A percentile compares a stretch with the other conserved stretches of the same genome.
These are phyloP conservation scores for Metallyticus violacea DNA, from an alignment of 2,888 invertebrate genomes.

Conservation along the genomic window DNA sequence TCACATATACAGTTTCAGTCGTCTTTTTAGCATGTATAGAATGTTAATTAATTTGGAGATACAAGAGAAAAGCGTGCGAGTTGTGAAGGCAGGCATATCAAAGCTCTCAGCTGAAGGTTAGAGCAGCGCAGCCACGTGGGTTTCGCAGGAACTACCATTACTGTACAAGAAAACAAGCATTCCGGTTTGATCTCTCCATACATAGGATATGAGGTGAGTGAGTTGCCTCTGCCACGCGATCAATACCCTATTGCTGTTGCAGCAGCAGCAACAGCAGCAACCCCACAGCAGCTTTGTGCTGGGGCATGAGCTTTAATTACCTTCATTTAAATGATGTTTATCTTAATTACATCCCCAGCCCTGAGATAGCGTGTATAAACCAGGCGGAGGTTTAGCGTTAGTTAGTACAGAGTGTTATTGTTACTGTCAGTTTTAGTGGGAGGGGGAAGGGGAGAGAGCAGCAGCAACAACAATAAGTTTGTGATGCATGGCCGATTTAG, in stretches of 20 bases:
- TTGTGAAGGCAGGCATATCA: too few species aligned
- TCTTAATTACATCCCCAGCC: slow-evolving; percentile 34
- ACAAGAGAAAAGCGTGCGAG: too few species aligned
- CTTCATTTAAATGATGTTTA: slow-evolving; percentile 36
- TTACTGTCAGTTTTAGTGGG: slow-evolving; percentile 32
- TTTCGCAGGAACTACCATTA: too few species aligned
- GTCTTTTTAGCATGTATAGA: too few species aligned
- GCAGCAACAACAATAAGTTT: slow-evolving; percentile 29
- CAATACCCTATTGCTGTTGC: slow-evolving; percentile 16
- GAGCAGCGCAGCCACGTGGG: too few species aligned
- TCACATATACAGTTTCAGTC: too few species aligned
- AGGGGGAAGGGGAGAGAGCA: neutral
- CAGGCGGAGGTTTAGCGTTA: slow-evolving; percentile 19
- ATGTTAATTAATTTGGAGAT: too few species aligned
- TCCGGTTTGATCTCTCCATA: slow-evolving; percentile 3
- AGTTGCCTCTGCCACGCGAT: slow-evolving; percentile 13
- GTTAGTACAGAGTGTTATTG: slow-evolving; percentile 28
- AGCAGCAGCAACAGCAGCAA: neutral
- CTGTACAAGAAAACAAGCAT: too few species aligned
- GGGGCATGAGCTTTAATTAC: slow-evolving; percentile 32
- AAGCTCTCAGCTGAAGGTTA: too few species aligned
- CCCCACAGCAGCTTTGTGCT: slow-evolving; percentile 7
- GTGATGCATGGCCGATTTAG: slow-evolving; percentile 27
- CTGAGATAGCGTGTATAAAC: slow-evolving; percentile 30
- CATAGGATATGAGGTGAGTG: neutral